Conservation (phyloP, 2,888 invertebrate genomes). For the Archips crataeganus region DNA sequence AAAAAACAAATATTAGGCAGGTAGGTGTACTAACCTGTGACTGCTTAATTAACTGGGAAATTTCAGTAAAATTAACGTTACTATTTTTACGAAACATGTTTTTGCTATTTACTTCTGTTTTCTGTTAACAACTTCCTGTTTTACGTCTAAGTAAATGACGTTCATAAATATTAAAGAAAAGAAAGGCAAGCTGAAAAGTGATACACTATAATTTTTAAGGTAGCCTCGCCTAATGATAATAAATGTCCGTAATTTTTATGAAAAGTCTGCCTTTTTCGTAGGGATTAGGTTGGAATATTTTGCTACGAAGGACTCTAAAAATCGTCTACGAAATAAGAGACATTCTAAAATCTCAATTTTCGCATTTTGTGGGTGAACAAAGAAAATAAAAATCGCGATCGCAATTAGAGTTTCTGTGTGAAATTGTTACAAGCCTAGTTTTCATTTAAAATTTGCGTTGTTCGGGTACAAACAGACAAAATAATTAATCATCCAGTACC, state of each 20-base stretch:
- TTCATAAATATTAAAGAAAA: slow-evolving; percentile 32
- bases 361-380: neutral
- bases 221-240: slow-evolving; percentile 27
- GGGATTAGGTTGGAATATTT: slow-evolving; percentile 4
- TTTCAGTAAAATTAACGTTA: neutral
- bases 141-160: slow-evolving; percentile 21
- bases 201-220: slow-evolving; percentile 37
- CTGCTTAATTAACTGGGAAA: no score
- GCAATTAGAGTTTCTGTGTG: no score
- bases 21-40: no score
- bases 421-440: neutral
- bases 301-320: neutral
- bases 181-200: slow-evolving; percentile 21
- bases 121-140: slow-evolving; percentile 18
- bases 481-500: neutral
- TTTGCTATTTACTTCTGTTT: neutral
- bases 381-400: neutral
- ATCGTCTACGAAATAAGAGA: neutral
- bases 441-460: neutral
- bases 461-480: neutral
- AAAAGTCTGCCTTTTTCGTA: slow-evolving; percentile 12
- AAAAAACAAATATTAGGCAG: neutral
- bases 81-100: slow-evolving; percentile 9
- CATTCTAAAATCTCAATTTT: neutral
- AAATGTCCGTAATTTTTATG: slow-evolving; percentile 29